Conservation (phyloP, 2,113 vertebrate genomes). For the Marmota flaviventris region DNA sequence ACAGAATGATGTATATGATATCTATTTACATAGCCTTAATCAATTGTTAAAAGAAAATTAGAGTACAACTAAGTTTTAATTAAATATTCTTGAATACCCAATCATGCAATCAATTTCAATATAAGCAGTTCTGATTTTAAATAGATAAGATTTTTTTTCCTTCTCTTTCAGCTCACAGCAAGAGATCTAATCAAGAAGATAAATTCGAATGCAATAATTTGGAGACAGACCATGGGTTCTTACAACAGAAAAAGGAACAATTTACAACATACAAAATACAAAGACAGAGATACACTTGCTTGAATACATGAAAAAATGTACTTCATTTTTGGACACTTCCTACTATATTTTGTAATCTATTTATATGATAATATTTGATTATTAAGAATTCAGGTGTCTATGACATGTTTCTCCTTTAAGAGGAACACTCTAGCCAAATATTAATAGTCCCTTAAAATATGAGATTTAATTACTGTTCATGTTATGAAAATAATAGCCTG, state of each 20-base stretch:
- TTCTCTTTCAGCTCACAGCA: conserved; percentile 61
- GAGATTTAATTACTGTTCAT: conserved; percentile 22
- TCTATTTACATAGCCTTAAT: conserved; percentile 69
- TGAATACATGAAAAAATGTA: neutral
- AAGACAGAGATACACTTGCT: neutral
- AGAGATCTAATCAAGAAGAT: conserved; percentile 69
- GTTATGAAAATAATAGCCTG: conserved; percentile 11
- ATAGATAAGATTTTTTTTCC: neutral
- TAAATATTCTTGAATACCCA: conserved; percentile 68
- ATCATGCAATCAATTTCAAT: conserved; percentile 67
- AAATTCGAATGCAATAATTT: conserved; percentile 65
- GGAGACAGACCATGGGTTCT: conserved; percentile 3
- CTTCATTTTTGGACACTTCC: neutral
- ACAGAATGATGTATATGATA: neutral
- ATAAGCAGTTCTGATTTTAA: conserved; percentile 66
- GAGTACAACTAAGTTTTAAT: conserved; percentile 71
- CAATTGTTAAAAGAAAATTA: conserved; percentile 69
- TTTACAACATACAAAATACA: conserved; percentile 22
- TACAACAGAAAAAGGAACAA: conserved; percentile 40
- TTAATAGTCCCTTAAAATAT: neutral
- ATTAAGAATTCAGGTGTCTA: conserved; percentile 17
- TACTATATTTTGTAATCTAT: conserved; percentile 8
- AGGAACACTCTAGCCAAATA: neutral
- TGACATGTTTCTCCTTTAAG: conserved; percentile 18
- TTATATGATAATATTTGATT: neutral